phyloP scores from a whole-genome alignment of 2,888 invertebrate genomes.

The Lasius platythorax region DNA sequence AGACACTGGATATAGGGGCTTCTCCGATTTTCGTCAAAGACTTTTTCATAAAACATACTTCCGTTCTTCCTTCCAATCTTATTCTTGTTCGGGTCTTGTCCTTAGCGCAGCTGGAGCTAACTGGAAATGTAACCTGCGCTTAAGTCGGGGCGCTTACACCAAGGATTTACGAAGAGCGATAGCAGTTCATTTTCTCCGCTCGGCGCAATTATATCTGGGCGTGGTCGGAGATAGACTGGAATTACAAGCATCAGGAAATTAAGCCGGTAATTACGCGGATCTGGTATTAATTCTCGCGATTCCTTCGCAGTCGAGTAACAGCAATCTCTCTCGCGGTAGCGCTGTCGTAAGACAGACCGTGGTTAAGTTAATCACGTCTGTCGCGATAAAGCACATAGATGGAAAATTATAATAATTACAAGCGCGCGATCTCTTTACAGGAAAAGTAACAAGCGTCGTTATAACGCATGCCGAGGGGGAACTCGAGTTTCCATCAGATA shows the following conservation, averaged over 20 bases:
- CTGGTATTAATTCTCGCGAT: constrained; percentile 47
- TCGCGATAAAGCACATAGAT: background rate
- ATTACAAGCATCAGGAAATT: constrained; percentile 52
- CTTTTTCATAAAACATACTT: background rate
- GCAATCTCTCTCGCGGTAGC: constrained; percentile 17
- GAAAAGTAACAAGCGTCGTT: background rate
- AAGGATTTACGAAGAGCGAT: constrained; percentile 16
- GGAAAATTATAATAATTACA: constrained; percentile 12
- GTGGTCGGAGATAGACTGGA: constrained; percentile 41
- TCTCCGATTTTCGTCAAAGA: background rate
- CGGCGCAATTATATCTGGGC: constrained; percentile 41
- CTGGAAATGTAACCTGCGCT: background rate
- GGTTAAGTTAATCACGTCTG: constrained; percentile 18
- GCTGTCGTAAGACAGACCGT: background rate
- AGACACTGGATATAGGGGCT: background rate
- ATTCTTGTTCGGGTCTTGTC: background rate
- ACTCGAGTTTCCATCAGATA: background rate
- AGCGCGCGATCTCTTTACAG: background rate
- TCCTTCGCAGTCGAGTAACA: constrained; percentile 31
- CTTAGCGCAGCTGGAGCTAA: background rate
- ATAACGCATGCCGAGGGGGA: background rate
- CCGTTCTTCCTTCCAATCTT: constrained; percentile 5
- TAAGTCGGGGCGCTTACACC: background rate
- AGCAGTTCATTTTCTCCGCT: constrained; percentile 6
- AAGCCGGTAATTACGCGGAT: constrained; percentile 47